These are phyloP conservation scores for Threskiornis aethiopicus DNA, from an alignment of 2,797 vertebrate genomes.

Conservation along the genomic window DNA sequence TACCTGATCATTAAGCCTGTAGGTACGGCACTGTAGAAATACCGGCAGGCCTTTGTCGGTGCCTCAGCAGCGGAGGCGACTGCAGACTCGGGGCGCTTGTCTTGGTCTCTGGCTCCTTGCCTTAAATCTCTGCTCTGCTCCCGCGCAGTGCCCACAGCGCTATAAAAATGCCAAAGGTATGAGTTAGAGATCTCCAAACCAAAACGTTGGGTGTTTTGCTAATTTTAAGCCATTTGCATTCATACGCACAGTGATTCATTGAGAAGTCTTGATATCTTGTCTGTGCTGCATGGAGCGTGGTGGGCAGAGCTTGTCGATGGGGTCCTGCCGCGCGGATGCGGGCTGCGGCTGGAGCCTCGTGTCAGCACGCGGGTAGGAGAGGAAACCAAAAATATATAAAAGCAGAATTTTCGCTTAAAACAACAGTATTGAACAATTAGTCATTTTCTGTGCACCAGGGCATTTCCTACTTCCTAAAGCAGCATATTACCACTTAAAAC, in stretches of 20 bases:
- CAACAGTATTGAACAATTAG: background rate
- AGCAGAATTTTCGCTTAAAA: background rate
- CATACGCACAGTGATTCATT: background rate
- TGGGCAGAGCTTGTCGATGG: background rate
- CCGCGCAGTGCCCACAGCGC: background rate
- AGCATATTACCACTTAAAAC: accelerated
- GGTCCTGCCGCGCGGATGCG: background rate
- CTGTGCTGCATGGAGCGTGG: background rate
- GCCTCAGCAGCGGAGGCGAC: background rate
- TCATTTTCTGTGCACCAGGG: background rate
- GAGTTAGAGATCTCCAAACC: background rate
- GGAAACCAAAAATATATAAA: background rate
- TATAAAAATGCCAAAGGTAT: background rate
- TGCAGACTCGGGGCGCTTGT: background rate
- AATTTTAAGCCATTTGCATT: background rate
- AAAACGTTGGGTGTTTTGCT: background rate
- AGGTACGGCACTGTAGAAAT: background rate
- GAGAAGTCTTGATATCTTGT: background rate
- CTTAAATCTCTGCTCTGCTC: background rate
- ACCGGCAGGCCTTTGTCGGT: background rate
- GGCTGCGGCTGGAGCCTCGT: background rate
- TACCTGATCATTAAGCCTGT: background rate
- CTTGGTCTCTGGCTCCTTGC: background rate
- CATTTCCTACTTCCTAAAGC: background rate
- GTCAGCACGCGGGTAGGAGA: background rate